Evolutionary conservation across 2,797 vertebrate species (phyloP), one percentile per base, ranked within the genome.

Genomic region (Protosalanx chinensis): DNA sequence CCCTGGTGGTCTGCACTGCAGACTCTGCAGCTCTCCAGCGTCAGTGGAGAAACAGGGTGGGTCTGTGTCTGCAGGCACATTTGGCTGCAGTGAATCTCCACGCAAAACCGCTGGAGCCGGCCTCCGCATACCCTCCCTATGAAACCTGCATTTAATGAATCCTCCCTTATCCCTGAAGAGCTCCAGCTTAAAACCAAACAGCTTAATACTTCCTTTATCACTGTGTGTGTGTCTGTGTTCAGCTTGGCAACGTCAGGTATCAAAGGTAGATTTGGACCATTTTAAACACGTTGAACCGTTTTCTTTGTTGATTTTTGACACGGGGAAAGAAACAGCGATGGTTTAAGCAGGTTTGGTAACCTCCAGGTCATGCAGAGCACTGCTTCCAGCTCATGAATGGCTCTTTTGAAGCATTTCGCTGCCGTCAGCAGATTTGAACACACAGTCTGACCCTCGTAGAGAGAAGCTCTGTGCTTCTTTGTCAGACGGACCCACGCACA

Each of bases 61-160:
- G 23, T 27, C 23, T 27, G 23, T 27, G 23, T 27, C 23, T 27
- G 81, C 85, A 88, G 78, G 79, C 33, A 61, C 20, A 81, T 88
- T 88, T 84, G 83, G 81, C 79, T 83, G 81, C 80, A 82, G 86
- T 87, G 84, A 83, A 80, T 73, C 87, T 86, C 84, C 87, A 86
- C 87, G 87, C 84, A 87, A 87, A 88, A 90, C 86, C 79, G 58
- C 86, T 77, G 84, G 81, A 79, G 78, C 85, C 67, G 68, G 73
- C 81, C 69, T 10, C 30, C 78, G 75, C 88, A 89, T 88, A 87
- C 74, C 84, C 87, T 87, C 84, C 85, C 86, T 76, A 72, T 88
- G 84, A 91, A 82, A 79, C 85, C 83, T 72, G 68, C 63, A 76
- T 73, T 84, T 70, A 85, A 88, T 89, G 82, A 81, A 82, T 80